A percentile compares a stretch with the other conserved stretches of the same genome.
phyloP scores from a whole-genome alignment of 53 echinoderm and acorn worm genomes.

The Antedon mediterranea region DNA sequence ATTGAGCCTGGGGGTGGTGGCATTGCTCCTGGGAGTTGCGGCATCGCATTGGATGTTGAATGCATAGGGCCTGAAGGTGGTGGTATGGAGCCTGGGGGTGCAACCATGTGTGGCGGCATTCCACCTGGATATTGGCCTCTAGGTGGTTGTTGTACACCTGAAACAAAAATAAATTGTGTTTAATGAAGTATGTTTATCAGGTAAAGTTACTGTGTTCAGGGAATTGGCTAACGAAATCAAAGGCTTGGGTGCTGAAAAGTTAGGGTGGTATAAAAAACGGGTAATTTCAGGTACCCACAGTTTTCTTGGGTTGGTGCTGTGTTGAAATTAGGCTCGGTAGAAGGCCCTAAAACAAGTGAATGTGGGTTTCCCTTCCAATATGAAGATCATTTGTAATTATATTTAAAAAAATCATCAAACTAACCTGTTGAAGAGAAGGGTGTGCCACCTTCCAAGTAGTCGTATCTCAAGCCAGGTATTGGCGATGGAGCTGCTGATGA shows the following conservation, averaged over 20 bases:
- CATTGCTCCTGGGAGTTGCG: conserved; percentile 10
- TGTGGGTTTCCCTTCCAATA: too few relatives aligned
- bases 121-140: background rate
- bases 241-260: too few relatives aligned
- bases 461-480: conserved; percentile 66
- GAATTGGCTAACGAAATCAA: conserved; percentile 15
- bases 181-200: too few relatives aligned
- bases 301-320: too few relatives aligned
- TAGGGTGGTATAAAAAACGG: too few relatives aligned
- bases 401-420: background rate
- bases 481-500: conserved; percentile 95
- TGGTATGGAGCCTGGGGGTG: background rate
- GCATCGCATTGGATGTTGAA: conserved; percentile 3
- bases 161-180: background rate
- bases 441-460: conserved; percentile 79
- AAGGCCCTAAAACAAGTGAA: too few relatives aligned
- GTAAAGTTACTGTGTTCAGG: too few relatives aligned
- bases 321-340: too few relatives aligned
- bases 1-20: conserved; percentile 14
- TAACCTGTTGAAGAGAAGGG: conserved; percentile 19
- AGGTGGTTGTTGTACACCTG: background rate
- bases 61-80: background rate
- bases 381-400: background rate
- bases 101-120: too few relatives aligned
- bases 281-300: too few relatives aligned